These are phyloP conservation scores for Philypnodon macrostomus DNA, from an alignment of 2,797 vertebrate species.

Conservation along the genomic window DNA sequence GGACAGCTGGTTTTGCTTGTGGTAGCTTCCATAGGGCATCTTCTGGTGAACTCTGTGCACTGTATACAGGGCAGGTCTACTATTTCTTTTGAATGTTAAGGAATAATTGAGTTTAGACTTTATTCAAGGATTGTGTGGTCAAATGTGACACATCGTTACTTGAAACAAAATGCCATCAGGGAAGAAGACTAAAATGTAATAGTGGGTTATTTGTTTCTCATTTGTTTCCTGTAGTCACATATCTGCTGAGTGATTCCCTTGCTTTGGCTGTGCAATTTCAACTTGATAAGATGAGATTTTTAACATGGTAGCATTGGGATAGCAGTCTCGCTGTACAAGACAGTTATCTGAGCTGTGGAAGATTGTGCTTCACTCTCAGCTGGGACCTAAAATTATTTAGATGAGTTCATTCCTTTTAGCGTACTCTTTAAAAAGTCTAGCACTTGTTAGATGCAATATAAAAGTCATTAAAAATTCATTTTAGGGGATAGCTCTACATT, in stretches of 20 bases:
- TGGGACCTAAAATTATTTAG: constrained; percentile 36
- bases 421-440: constrained; percentile 33
- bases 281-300: constrained; percentile 28
- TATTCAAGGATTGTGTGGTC: no score
- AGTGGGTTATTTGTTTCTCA: no score
- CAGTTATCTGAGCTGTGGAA: no score
- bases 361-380: constrained; percentile 29
- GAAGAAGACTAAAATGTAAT: no score
- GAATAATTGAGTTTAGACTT: no score
- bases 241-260: constrained; percentile 16
- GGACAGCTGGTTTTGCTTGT: no score
- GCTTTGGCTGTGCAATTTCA: constrained; percentile 23
- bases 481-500: constrained; percentile 28
- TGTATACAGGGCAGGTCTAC: no score
- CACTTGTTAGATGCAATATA: constrained; percentile 47
- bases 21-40: no score
- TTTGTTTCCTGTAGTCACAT: constrained; percentile 3
- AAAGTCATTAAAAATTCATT: constrained; percentile 63
- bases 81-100: no score
- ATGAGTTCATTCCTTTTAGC: constrained; percentile 35
- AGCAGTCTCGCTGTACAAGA: constrained; percentile 18
- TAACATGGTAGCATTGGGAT: constrained; percentile 26
- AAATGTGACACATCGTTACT: no score
- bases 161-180: no score
- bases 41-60: no score